Conservation (phyloP, 2,113 vertebrate species). For the Burhinus oedicnemus region DNA sequence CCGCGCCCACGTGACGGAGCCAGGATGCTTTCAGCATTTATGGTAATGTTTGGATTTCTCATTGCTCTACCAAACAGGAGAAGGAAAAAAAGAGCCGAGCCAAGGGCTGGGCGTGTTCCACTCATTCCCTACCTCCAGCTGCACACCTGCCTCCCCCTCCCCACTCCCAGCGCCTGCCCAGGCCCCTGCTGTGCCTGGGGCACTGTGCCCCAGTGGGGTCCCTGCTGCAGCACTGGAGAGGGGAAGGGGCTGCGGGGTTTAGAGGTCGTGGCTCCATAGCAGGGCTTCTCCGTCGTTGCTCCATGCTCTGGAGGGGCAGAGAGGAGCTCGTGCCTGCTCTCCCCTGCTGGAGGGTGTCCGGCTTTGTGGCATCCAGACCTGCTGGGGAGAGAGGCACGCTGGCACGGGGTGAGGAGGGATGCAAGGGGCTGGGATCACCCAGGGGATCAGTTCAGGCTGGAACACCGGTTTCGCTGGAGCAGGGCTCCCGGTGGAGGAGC, state of each 20-base stretch:
- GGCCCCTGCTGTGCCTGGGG: neutral
- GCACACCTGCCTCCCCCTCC: neutral
- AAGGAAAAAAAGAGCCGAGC: neutral
- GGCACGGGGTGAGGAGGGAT: fast-evolving
- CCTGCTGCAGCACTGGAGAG: fast-evolving
- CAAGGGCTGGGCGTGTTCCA: neutral
- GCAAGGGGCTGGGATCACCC: neutral
- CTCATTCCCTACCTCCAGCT: neutral
- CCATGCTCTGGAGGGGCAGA: fast-evolving
- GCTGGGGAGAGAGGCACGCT: neutral
- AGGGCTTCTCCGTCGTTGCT: neutral
- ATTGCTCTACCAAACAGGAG: neutral
- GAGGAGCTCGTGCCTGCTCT: neutral
- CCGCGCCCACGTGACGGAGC: neutral
- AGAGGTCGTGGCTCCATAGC: fast-evolving
- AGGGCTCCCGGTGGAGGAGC: neutral
- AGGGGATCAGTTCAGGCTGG: neutral
- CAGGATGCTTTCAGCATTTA: slow-evolving; percentile 74
- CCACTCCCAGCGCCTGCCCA: fast-evolving
- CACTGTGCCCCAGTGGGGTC: neutral
- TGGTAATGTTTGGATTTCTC: slow-evolving; percentile 77
- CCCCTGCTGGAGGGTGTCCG: too few species aligned
- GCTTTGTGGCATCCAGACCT: neutral
- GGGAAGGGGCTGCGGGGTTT: neutral
- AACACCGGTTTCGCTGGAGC: neutral